A percentile compares a stretch with the other conserved stretches of the same genome.
Evolutionary conservation across 2,113 vertebrate species (phyloP).

Genomic region (Zeus faber): DNA sequence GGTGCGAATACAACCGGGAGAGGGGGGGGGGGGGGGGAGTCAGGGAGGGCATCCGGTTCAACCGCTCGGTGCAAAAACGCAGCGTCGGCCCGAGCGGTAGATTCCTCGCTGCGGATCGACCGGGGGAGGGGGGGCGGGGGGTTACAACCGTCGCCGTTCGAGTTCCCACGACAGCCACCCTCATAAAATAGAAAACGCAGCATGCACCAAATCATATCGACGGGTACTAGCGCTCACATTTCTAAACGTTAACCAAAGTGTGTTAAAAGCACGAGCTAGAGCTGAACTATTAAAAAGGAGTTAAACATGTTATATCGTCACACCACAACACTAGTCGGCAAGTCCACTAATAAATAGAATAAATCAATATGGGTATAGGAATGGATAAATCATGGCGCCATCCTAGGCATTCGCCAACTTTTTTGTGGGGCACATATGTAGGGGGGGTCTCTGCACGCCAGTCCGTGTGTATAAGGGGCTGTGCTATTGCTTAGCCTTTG

Average conservation of each 20-base stretch:
- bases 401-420: conserved; percentile 54
- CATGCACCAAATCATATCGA: too few relatives aligned
- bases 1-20: too few relatives aligned
- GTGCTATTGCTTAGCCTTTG: conserved; percentile 91
- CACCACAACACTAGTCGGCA: conserved; percentile 63
- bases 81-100: conserved; percentile 57
- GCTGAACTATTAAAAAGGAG: conserved; percentile 55
- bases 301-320: conserved; percentile 57
- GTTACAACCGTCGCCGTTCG: too few relatives aligned
- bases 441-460: conserved; percentile 54
- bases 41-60: too few relatives aligned
- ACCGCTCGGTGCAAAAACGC: too few relatives aligned
- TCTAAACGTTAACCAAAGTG: conserved; percentile 58
- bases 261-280: conserved; percentile 68
- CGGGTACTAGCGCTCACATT: conserved; percentile 52
- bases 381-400: conserved; percentile 62
- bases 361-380: conserved; percentile 44
- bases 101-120: conserved; percentile 56
- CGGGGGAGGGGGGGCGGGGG: too few relatives aligned
- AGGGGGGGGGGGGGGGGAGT: too few relatives aligned
- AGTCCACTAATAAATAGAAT: conserved; percentile 62
- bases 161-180: too few relatives aligned
- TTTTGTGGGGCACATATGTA: conserved; percentile 49
- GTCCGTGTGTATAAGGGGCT: conserved; percentile 62
- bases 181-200: too few relatives aligned